Evolutionary conservation across 2,797 vertebrate species (phyloP).

Genomic region (Sphaeramia orbicularis): DNA sequence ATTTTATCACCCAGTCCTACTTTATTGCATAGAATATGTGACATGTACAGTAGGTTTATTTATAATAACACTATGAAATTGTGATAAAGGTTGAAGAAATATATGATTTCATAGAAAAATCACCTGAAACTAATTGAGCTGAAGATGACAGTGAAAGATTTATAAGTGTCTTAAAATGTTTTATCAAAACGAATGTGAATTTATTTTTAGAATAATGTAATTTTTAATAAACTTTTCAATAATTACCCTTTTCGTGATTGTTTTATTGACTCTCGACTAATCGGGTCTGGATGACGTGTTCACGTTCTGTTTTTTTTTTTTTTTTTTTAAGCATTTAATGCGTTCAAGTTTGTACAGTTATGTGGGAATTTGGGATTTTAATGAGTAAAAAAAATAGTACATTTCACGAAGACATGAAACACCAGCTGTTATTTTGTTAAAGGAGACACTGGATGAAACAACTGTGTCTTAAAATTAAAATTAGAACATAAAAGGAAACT

Average conservation of each 20-base stretch:
- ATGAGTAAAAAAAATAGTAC: not conserved
- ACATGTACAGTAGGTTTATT: too few relatives aligned
- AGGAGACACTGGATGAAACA: fast-evolving
- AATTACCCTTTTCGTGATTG: not conserved
- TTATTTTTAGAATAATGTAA: not conserved
- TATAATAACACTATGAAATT: too few relatives aligned
- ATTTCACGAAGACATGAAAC: not conserved
- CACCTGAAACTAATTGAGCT: too few relatives aligned
- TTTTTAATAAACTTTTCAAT: constrained; percentile 14
- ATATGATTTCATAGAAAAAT: too few relatives aligned
- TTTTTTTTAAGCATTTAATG: not conserved
- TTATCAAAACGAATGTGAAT: not conserved
- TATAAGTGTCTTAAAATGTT: not conserved
- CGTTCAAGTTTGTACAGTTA: constrained; percentile 3
- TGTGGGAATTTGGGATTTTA: not conserved
- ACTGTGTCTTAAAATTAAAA: too few relatives aligned
- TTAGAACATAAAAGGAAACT: too few relatives aligned
- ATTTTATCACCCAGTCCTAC: too few relatives aligned
- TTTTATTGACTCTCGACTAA: constrained; percentile 62
- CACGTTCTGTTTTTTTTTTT: not conserved
- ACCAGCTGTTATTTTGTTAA: not conserved
- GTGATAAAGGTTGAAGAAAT: too few relatives aligned
- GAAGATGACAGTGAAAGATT: too few relatives aligned
- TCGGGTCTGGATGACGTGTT: constrained; percentile 54
- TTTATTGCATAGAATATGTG: too few relatives aligned